Percentiles rank a stretch among this genome's conserved stretches.
Evolutionary conservation across 1,140 invertebrate species (phyloP).

Genomic region (Hirudo medicinalis): DNA sequence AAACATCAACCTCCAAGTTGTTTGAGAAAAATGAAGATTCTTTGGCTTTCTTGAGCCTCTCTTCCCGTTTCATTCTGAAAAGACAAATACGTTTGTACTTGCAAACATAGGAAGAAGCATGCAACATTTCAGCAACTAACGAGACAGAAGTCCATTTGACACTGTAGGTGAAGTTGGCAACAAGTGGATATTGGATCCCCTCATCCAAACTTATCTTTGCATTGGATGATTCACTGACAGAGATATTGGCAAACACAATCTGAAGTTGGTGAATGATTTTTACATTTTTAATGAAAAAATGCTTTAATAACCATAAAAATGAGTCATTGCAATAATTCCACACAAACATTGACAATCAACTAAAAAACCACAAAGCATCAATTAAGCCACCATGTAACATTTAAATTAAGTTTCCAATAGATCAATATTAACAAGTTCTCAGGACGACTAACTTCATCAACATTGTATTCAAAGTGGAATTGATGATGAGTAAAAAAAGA

Average conservation of each 20-base stretch:
- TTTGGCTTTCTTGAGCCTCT: conserved; percentile 37
- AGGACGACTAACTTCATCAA: conserved; percentile 36
- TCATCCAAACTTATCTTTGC: conserved; percentile 39
- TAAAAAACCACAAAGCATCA: too few relatives aligned
- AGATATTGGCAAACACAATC: conserved; percentile 46
- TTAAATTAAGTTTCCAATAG: not conserved
- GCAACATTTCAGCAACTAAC: conserved; percentile 31
- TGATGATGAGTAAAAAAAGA: conserved; percentile 45
- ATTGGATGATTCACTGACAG: conserved; percentile 36
- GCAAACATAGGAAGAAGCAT: not conserved
- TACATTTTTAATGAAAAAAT: not conserved
- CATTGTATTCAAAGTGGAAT: conserved; percentile 45
- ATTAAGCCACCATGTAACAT: too few relatives aligned
- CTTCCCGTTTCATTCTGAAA: conserved; percentile 38
- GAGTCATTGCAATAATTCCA: too few relatives aligned
- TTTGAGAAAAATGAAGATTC: conserved; percentile 45
- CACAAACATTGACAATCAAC: too few relatives aligned
- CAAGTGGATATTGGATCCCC: conserved; percentile 32
- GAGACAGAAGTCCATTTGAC: conserved; percentile 42
- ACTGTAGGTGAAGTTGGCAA: conserved; percentile 43
- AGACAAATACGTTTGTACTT: too few relatives aligned
- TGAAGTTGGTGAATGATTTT: not conserved
- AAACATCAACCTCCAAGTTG: conserved; percentile 36
- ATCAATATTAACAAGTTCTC: too few relatives aligned
- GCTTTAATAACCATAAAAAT: too few relatives aligned